These are phyloP conservation scores for Leucophenga varia DNA, from an alignment of 1,140 invertebrate species.

Conservation along the genomic window DNA sequence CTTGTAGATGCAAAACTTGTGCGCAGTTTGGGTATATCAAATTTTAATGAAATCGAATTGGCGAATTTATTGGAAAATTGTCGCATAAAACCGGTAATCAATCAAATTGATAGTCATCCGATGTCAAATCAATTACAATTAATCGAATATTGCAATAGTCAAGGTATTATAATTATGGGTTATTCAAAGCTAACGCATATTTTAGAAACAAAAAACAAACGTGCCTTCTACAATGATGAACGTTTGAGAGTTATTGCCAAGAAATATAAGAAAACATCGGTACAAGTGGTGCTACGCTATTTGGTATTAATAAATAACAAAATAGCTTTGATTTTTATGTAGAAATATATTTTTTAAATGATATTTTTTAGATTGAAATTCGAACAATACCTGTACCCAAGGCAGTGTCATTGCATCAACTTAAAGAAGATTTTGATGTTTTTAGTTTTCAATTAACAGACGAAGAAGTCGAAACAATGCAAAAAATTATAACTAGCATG, in stretches of 20 bases:
- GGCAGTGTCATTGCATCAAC: constrained; percentile 72
- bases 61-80: constrained; percentile 63
- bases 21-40: constrained; percentile 75
- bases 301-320: too few relatives aligned
- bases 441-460: constrained; percentile 70
- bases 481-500: too few relatives aligned
- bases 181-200: constrained; percentile 76
- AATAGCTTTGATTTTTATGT: too few relatives aligned
- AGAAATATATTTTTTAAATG: too few relatives aligned
- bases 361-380: constrained; percentile 38
- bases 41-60: constrained; percentile 78
- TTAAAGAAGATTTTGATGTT: constrained; percentile 71
- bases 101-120: constrained; percentile 73
- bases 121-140: constrained; percentile 71
- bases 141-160: constrained; percentile 64
- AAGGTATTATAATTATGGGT: constrained; percentile 69
- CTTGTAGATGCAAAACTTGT: constrained; percentile 66
- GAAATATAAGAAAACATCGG: constrained; percentile 68
- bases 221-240: constrained; percentile 63
- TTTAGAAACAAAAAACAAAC: constrained; percentile 69
- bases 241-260: constrained; percentile 63
- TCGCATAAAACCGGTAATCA: constrained; percentile 68
- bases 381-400: constrained; percentile 72
- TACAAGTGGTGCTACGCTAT: constrained; percentile 31
- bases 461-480: constrained; percentile 65